A percentile compares a stretch with the other conserved stretches of the same genome.
Evolutionary conservation across 2,113 vertebrate species (phyloP).

Genomic region (Toxotes chatareus): DNA sequence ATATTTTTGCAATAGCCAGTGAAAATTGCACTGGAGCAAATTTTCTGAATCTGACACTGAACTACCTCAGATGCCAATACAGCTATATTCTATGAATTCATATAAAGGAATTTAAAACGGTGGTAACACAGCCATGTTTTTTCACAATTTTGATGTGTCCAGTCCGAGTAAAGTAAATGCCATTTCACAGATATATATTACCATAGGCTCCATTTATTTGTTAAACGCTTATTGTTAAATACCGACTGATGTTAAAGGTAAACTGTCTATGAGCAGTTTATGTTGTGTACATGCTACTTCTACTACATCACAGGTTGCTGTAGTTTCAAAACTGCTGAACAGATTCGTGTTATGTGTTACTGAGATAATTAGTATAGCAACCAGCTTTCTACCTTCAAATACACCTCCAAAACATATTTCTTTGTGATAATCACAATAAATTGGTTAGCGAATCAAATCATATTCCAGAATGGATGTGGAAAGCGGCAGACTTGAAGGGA

Average conservation of each 20-base stretch:
- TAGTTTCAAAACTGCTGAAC: no score
- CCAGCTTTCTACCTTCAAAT: not conserved
- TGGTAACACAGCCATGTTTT: not conserved
- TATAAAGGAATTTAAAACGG: not conserved
- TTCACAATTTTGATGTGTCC: no score
- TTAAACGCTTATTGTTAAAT: no score
- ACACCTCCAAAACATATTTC: not conserved
- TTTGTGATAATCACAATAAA: not conserved
- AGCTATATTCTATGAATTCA: not conserved
- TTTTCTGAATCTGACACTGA: not conserved
- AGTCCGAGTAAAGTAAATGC: no score
- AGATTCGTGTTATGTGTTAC: no score
- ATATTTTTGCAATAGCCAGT: not conserved
- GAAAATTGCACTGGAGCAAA: not conserved
- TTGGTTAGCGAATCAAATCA: not conserved
- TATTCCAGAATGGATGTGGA: not conserved
- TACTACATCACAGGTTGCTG: no score
- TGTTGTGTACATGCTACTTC: no score
- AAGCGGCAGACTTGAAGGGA: no score
- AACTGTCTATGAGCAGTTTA: no score
- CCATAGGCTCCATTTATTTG: no score
- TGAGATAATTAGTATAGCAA: not conserved
- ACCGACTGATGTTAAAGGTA: no score
- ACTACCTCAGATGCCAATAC: not conserved
- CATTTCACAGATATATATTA: no score